Conservation (phyloP, 1,140 invertebrate genomes). For the Alviniconcha marisindica region DNA sequence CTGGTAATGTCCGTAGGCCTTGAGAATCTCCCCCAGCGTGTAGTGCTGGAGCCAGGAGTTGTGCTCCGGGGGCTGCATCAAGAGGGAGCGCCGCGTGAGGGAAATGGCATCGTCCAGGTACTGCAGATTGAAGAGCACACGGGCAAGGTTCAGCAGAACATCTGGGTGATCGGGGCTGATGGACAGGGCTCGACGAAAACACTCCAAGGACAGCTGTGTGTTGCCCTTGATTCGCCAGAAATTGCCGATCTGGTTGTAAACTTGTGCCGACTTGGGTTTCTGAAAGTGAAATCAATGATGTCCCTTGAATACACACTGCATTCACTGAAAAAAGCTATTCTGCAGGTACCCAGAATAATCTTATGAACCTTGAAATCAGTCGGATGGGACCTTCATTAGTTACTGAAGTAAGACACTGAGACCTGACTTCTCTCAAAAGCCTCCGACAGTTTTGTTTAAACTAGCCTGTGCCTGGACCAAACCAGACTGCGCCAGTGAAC, state of each 20-base stretch:
- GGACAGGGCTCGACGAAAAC: conserved; percentile 88
- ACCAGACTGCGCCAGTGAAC: no score
- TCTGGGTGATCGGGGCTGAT: conserved; percentile 92
- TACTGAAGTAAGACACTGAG: no score
- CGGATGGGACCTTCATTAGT: no score
- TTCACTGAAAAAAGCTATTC: no score
- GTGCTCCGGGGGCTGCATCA: conserved; percentile 87
- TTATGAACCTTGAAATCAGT: no score
- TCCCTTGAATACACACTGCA: no score
- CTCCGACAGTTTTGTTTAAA: no score
- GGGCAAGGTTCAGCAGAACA: conserved; percentile 87
- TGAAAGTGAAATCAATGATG: no score
- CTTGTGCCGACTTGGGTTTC: conserved; percentile 90
- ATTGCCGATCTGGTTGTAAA: conserved; percentile 93
- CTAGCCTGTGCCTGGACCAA: no score
- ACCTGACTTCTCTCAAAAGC: no score
- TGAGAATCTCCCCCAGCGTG: conserved; percentile 82
- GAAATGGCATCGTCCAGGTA: conserved; percentile 93
- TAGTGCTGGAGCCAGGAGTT: conserved; percentile 94
- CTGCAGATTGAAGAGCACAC: conserved; percentile 89
- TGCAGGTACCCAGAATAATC: no score
- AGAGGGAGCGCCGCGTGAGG: conserved; percentile 84
- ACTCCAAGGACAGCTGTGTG: conserved; percentile 89
- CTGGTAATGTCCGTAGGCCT: conserved; percentile 89
- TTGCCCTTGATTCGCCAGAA: conserved; percentile 87